Conservation (phyloP, 2,113 vertebrate species). For the Dipodomys spectabilis region DNA sequence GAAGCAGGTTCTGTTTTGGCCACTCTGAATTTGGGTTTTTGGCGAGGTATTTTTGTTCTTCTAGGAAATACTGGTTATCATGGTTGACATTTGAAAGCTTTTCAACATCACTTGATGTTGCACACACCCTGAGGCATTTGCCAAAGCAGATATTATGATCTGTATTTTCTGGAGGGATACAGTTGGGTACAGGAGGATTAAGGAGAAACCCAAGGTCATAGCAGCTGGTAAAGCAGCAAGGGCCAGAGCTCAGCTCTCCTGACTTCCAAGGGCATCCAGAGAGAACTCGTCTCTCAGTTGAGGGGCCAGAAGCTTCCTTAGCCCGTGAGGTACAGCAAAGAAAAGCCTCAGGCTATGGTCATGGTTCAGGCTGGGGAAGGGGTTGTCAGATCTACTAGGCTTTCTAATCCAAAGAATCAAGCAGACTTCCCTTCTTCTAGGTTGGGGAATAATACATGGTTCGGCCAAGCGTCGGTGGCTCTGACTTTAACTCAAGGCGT, state of each 20-base stretch:
- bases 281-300: neutral
- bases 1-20: conserved; percentile 26
- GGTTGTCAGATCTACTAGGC: neutral
- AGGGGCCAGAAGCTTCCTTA: neutral
- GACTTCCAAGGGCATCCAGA: neutral
- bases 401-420: neutral
- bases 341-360: neutral
- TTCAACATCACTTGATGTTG: neutral
- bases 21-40: neutral
- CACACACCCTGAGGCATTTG: neutral
- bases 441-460: neutral
- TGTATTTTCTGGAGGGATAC: neutral
- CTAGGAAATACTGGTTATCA: conserved; percentile 59
- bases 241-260: neutral
- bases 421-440: neutral
- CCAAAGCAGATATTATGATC: neutral
- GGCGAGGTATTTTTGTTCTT: conserved; percentile 18
- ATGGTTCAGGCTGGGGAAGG: neutral
- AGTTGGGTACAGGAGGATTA: neutral
- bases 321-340: neutral
- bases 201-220: neutral
- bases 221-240: neutral
- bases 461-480: neutral
- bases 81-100: neutral
- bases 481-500: neutral